These are phyloP conservation scores for Erethizon dorsatum DNA, from an alignment of 2,797 vertebrate species.

Conservation along the genomic window DNA sequence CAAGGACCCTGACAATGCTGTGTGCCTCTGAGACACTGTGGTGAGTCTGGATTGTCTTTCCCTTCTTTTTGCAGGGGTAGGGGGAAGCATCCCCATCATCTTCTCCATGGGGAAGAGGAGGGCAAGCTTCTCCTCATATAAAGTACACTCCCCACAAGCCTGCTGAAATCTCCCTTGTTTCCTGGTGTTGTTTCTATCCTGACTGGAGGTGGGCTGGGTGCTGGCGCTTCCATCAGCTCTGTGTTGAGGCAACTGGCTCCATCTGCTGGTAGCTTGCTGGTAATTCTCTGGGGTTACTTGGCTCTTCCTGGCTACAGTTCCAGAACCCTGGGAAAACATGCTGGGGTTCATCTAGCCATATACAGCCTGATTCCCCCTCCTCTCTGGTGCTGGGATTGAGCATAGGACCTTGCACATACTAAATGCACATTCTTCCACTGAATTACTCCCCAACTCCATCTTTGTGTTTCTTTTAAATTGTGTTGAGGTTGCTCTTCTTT, in stretches of 20 bases:
- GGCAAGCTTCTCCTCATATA: fast-evolving
- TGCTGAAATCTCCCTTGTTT: not conserved
- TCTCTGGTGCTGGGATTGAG: not conserved
- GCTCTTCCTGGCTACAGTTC: not conserved
- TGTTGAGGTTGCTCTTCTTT: slow-evolving; percentile 20
- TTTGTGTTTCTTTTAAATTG: not conserved
- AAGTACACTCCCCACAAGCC: no score
- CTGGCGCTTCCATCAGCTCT: not conserved
- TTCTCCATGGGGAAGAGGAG: not conserved
- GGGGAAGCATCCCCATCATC: not conserved
- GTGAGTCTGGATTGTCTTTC: not conserved
- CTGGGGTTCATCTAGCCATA: not conserved
- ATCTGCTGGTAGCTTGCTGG: slow-evolving; percentile 63
- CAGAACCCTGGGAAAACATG: not conserved
- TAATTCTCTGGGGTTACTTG: not conserved
- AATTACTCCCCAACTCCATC: not conserved
- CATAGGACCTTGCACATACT: not conserved
- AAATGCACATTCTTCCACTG: not conserved
- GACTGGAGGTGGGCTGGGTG: not conserved
- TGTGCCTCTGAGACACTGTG: not conserved
- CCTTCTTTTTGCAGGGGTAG: not conserved
- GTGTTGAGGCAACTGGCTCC: slow-evolving; percentile 59
- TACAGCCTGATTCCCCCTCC: not conserved
- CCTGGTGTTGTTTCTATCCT: not conserved
- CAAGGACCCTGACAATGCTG: not conserved